These are phyloP conservation scores for Ectobius pallidus DNA, from an alignment of 2,888 invertebrate genomes.

Conservation along the genomic window DNA sequence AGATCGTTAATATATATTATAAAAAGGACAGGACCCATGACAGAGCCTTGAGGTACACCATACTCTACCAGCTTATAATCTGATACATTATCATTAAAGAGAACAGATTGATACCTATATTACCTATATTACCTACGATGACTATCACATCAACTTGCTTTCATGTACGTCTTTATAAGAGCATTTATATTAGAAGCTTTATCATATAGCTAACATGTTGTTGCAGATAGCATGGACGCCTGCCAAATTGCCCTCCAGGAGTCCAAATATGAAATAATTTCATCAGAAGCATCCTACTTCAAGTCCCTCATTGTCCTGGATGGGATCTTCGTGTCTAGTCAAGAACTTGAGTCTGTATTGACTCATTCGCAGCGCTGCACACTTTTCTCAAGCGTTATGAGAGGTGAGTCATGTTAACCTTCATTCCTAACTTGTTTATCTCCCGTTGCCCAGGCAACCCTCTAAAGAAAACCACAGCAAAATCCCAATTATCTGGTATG, in stretches of 20 bases:
- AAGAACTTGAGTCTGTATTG: neutral
- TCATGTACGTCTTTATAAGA: too few species aligned
- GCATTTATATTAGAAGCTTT: too few species aligned
- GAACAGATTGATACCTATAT: too few species aligned
- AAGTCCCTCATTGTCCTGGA: constrained; percentile 62
- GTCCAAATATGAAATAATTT: constrained; percentile 65
- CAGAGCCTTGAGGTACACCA: too few species aligned
- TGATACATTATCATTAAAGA: too few species aligned
- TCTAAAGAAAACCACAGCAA: neutral
- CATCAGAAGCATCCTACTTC: constrained; percentile 65
- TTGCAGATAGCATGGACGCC: constrained; percentile 53
- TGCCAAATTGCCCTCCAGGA: constrained; percentile 59
- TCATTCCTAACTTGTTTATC: neutral
- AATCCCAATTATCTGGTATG: neutral
- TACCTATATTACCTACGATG: too few species aligned
- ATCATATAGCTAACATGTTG: too few species aligned
- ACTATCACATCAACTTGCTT: too few species aligned
- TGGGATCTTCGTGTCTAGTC: constrained; percentile 42
- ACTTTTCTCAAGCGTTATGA: constrained; percentile 4
- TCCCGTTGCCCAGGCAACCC: neutral
- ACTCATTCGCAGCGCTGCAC: neutral
- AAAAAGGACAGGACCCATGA: too few species aligned
- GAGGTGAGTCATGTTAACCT: constrained; percentile 39
- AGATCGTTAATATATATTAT: too few species aligned
- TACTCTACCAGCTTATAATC: too few species aligned